Base-by-base conservation (phyloP, 2,888 invertebrate species). In the Antitype chi region DNA sequence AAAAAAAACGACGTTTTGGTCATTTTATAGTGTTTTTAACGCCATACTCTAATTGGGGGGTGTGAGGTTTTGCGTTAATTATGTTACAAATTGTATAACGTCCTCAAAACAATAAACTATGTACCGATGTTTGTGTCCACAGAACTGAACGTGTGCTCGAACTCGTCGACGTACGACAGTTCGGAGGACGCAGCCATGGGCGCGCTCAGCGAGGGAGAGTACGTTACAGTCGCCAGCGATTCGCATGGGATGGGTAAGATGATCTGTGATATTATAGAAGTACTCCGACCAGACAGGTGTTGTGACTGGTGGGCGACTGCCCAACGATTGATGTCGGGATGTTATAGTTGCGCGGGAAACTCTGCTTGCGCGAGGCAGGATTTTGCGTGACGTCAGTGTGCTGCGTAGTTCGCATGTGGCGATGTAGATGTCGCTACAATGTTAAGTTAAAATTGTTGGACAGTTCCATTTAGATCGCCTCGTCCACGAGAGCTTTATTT, bases 141-240 rank as follows among this genome's bases (percentile, higher is more conserved):
- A 97, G 97, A 97, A 91, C 93, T 97, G 89, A 96, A 96, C 82
- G 95, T 95, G 81, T 97, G 97, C 89, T 97, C 97, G 74, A 97
- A 97, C 89, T 97, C 97, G 74, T 97, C 97, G 1, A 94, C 97
- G 13, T 97, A 97, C 90, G 97, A 97, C 84, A 97, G 97, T 91
- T 97, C 97, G 1, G 97, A 97, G 82, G 97, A 97, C 85, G 95
- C 97, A 0, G 96, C 96, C 0, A 94, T 97, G 83, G 97, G 97
- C 2, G 97, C 97, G 23, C 95, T 97, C 66, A 97, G 97, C 88
- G 97, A 97, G 86, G 97, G 92, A 80, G 97, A 97, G 89, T 97
- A 97, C 85, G 97, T 97, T 82, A 91, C 93, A 6, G 95, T 95
- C 60, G 93, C 93, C 7, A 90, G 85, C 69, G 93, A 93, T 83